Evolutionary conservation across 2,888 invertebrate species (phyloP), one percentile per base, ranked within the genome.

Genomic region (Steinernema hermaphroditum): DNA sequence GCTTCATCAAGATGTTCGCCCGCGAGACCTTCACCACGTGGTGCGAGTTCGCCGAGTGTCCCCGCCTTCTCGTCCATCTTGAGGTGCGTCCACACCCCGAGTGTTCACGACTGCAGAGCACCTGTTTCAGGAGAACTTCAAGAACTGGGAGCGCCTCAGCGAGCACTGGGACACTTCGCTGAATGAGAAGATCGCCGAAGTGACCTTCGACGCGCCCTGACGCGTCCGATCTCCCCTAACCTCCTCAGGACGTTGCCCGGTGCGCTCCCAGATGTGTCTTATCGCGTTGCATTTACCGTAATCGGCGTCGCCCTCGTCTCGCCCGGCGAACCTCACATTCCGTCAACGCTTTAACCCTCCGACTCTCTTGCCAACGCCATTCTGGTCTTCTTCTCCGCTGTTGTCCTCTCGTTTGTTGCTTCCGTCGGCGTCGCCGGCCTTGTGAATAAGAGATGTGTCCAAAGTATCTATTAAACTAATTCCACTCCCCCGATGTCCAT

Each of bases 11-110:
- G 88, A 95, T 93, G 89, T 97, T 97, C 87, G 94, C 96, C 84
- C 93, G 93, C 83, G 95, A 95, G 86, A 95, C 97, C 94, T 94
- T 96, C 90, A 94, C 95, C 86, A 93, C 94, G 37, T 97, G 96
- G 95, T 92, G 95, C 87, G 92, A 84, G 37, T 86, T 85, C 78
- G 84, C 85, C 19, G 78, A 83, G 27, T 74, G 84, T 54, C 80
- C 83, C 1, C 78, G 83, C 46, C 80, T 86, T 19, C 71, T 82
- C 9, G 74, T 73, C 1, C 81, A 82, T 34, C 75, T 86, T 37
- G 86, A 86, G 71, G 37, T 37, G 37, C 4, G 37, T 37, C 37
- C 37, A 4, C 6, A 4, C 37, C 4, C 37, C 6, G 12, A 37
- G 37, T 12, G n/a, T n/a, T n/a, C n/a, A n/a, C 37, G 12, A 12